Percentiles rank a stretch among this genome's conserved stretches.
Evolutionary conservation across 2,797 vertebrate species (phyloP).

Genomic region (Mallotus villosus): DNA sequence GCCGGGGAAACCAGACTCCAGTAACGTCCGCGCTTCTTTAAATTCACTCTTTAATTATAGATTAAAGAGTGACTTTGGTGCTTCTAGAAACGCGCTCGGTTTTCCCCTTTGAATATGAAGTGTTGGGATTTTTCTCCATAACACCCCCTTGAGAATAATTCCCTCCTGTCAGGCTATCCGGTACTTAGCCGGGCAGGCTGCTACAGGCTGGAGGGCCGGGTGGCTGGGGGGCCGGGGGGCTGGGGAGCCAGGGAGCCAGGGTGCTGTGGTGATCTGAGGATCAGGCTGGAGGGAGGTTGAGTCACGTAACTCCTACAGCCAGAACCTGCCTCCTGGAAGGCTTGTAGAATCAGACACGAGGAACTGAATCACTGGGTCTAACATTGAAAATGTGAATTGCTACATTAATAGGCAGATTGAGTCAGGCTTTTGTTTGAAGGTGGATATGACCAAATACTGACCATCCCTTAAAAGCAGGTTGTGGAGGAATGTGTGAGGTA

Average conservation of each 20-base stretch:
- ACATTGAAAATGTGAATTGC: constrained; percentile 2
- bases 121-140: constrained; percentile 29
- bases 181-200: constrained; percentile 12
- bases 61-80: constrained; percentile 58
- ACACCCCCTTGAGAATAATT: constrained; percentile 28
- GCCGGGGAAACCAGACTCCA: constrained; percentile 53
- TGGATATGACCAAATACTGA: too few relatives aligned
- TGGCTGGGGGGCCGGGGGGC: background rate
- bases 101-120: constrained; percentile 46
- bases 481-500: too few relatives aligned
- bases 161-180: constrained; percentile 29
- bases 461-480: too few relatives aligned
- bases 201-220: background rate
- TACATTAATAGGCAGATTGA: background rate
- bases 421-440: background rate
- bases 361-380: constrained; percentile 39
- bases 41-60: constrained; percentile 69
- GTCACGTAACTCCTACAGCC: background rate
- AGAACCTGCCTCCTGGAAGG: background rate
- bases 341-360: constrained; percentile 23
- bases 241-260: constrained; percentile 28
- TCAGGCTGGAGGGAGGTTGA: constrained; percentile 13
- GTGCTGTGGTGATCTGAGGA: background rate
- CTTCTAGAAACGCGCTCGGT: constrained; percentile 45
- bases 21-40: constrained; percentile 62